These are phyloP conservation scores for Mamestra configurata DNA, from an alignment of 1,140 invertebrate species.

Conservation along the genomic window DNA sequence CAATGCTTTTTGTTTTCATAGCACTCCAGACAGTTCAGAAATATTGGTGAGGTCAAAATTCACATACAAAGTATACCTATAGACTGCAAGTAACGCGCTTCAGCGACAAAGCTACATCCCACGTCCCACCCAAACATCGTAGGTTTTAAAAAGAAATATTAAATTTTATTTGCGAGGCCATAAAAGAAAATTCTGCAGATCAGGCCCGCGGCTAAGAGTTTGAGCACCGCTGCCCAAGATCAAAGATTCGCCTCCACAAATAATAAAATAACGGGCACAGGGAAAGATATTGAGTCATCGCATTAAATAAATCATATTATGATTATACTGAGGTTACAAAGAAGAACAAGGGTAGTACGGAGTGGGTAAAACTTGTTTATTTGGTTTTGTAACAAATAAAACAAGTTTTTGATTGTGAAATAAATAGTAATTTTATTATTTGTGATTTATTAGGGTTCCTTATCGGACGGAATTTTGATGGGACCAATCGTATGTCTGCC, in stretches of 20 bases:
- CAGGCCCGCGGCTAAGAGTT: not conserved
- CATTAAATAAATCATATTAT: constrained; percentile 47
- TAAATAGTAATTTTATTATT: no score
- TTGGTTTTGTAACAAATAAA: not conserved
- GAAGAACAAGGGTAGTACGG: not conserved
- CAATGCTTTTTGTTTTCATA: no score
- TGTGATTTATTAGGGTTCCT: no score
- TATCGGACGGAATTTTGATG: no score
- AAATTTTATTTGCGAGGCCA: not conserved
- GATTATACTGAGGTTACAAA: constrained; percentile 14
- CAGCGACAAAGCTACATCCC: no score
- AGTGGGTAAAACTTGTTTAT: constrained; percentile 8
- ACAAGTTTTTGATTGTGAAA: not conserved
- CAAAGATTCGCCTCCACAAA: constrained; percentile 26
- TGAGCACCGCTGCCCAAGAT: constrained; percentile 29
- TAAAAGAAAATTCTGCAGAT: not conserved
- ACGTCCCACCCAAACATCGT: no score
- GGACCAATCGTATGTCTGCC: no score
- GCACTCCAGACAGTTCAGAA: no score
- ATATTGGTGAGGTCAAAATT: no score
- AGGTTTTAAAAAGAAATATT: no score
- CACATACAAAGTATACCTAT: no score
- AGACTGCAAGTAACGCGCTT: no score
- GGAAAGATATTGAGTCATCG: constrained; percentile 32
- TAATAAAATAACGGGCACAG: constrained; percentile 22